These are phyloP conservation scores for Sylvicola fuscatus DNA, from an alignment of 2,888 invertebrate genomes.

Conservation along the genomic window DNA sequence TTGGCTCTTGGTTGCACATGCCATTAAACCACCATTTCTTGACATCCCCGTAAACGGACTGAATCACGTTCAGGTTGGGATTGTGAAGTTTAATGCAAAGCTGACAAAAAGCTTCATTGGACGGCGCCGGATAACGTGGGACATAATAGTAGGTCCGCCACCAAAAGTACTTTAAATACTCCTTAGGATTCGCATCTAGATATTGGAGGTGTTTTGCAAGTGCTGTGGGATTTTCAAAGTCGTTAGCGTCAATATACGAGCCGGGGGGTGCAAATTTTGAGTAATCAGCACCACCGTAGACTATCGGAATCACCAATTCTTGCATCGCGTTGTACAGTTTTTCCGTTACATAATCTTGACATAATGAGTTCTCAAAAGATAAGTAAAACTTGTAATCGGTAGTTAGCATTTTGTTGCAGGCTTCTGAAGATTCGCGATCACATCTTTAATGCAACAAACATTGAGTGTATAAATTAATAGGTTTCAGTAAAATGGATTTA, in stretches of 20 bases:
- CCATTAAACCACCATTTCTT: constrained; percentile 18
- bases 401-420: constrained; percentile 23
- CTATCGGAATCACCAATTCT: constrained; percentile 35
- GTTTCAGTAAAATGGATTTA: neutral
- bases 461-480: neutral
- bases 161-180: constrained; percentile 41
- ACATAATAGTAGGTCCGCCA: constrained; percentile 33
- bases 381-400: constrained; percentile 45
- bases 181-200: constrained; percentile 24
- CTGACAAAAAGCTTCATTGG: constrained; percentile 13
- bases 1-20: neutral
- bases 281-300: constrained; percentile 45
- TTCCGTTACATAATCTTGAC: constrained; percentile 47
- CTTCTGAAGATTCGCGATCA: constrained; percentile 10
- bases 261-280: constrained; percentile 32
- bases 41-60: constrained; percentile 14
- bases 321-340: constrained; percentile 24
- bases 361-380: constrained; percentile 45
- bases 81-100: constrained; percentile 16
- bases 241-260: constrained; percentile 42
- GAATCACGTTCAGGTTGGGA: constrained; percentile 5
- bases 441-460: neutral
- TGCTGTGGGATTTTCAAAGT: constrained; percentile 31
- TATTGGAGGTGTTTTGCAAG: constrained; percentile 33
- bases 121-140: neutral